Percentiles rank a stretch among this genome's conserved stretches.
These are phyloP conservation scores for Hecatera dysodea DNA, from an alignment of 2,888 invertebrate species.

Conservation along the genomic window DNA sequence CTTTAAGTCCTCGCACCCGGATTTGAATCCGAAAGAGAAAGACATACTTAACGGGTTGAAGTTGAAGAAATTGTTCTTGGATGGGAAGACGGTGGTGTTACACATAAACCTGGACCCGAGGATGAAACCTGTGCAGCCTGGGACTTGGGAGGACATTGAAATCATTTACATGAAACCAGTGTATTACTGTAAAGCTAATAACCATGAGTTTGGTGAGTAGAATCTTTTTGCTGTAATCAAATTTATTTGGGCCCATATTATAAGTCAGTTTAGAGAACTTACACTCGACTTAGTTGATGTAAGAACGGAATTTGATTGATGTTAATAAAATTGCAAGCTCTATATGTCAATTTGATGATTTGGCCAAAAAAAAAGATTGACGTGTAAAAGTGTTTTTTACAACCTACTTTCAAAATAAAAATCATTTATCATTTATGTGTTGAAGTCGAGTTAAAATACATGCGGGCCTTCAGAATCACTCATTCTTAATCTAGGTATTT, in stretches of 20 bases:
- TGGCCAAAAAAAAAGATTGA: too few species aligned
- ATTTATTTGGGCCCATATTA: too few species aligned
- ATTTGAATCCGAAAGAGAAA: conserved; percentile 68
- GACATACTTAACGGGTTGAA: conserved; percentile 71
- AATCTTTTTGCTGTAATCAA: neutral
- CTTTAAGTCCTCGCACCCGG: conserved; percentile 68
- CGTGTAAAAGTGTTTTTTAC: too few species aligned
- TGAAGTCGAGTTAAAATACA: too few species aligned
- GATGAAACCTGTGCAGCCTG: conserved; percentile 76
- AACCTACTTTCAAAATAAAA: too few species aligned
- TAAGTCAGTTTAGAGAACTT: too few species aligned
- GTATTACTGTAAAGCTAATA: conserved; percentile 74
- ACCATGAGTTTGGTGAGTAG: conserved; percentile 77
- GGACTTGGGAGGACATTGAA: conserved; percentile 76
- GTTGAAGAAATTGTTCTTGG: conserved; percentile 80
- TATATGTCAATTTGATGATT: too few species aligned
- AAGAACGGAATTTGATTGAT: too few species aligned
- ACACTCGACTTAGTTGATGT: too few species aligned
- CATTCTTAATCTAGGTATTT: neutral
- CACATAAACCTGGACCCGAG: conserved; percentile 78
- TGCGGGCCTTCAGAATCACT: too few species aligned
- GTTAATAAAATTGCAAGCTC: too few species aligned
- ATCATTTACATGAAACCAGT: conserved; percentile 79
- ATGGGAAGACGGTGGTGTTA: conserved; percentile 75
- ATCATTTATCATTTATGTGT: too few species aligned